Evolutionary conservation across 1,140 invertebrate genomes (phyloP), one percentile per base, ranked within the genome.

Genomic region (Leptinotarsa lineolata): DNA sequence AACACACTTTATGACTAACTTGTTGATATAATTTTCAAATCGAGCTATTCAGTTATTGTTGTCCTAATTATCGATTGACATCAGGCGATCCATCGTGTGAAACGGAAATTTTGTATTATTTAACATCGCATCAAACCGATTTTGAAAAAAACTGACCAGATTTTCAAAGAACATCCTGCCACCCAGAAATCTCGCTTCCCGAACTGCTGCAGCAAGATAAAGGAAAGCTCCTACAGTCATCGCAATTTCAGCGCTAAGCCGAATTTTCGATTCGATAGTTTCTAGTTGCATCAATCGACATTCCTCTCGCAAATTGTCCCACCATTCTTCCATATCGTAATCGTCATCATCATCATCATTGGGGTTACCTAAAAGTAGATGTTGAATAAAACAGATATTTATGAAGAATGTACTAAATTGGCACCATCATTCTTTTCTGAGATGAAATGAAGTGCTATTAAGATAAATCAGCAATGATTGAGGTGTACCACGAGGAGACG

Each of bases 91-190:
- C 30, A 39, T 39, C 30, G 30, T 11, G 8, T 30, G 30, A 39
- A 39, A 39, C 30, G 30, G 8, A 39, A 39, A 39, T 39, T 1
- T 39, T 39, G 11, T 11, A 39, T 11, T 11, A 39, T 11, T 39
- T 39, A 11, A 39, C 30, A 39, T 11, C 30, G 2, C 30, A 39
- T 39, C 30, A 8, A 39, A 39, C 30, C 30, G 30, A 11, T 39
- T 39, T 39, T 39, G 30, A 1, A 39, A 39, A 39, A 39, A 39
- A 66, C 65, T 87, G 85, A 96, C 95, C 81, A 97, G 86, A 87
- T 95, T 96, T 85, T 97, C 94, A 63, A 96, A 89, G 83, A 97
- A 97, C 93, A 96, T 96, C 79, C 94, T 92, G 8, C 90, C 86
- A 1, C 95, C 95, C 3, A 97, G 85, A 84, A 96, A 97, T 69